Conservation (phyloP, 2,888 invertebrate genomes). For the Pyrrhosoma nymphula region DNA sequence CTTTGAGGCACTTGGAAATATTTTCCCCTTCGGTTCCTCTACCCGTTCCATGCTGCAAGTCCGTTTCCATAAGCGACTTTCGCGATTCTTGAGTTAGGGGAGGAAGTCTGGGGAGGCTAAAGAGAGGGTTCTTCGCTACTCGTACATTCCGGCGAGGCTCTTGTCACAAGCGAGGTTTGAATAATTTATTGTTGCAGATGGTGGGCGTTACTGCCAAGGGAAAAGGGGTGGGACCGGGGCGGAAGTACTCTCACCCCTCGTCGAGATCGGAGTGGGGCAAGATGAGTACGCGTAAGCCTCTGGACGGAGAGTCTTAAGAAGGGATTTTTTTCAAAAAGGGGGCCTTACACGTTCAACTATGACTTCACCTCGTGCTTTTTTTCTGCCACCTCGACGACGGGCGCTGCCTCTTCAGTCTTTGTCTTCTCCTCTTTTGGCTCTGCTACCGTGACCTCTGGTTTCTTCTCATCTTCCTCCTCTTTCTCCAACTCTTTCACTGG, state of each 20-base stretch:
- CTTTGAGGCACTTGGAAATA: slow-evolving; percentile 33
- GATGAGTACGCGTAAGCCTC: slow-evolving; percentile 65
- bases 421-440: slow-evolving; percentile 40
- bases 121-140: slow-evolving; percentile 62
- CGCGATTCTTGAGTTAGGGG: slow-evolving; percentile 16
- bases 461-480: slow-evolving; percentile 38
- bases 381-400: slow-evolving; percentile 54
- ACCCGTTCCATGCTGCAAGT: neutral
- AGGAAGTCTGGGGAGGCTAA: slow-evolving; percentile 62
- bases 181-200: slow-evolving; percentile 65
- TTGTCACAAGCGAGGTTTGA: slow-evolving; percentile 61
- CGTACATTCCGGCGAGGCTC: slow-evolving; percentile 61
- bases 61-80: neutral
- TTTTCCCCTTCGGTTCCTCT: slow-evolving; percentile 45
- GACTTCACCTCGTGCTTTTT: slow-evolving; percentile 57
- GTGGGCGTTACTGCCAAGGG: slow-evolving; percentile 54
- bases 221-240: slow-evolving; percentile 61
- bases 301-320: slow-evolving; percentile 58
- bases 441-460: slow-evolving; percentile 32
- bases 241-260: slow-evolving; percentile 56
- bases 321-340: slow-evolving; percentile 12
- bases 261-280: slow-evolving; percentile 66
- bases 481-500: slow-evolving; percentile 67
- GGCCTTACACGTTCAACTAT: slow-evolving; percentile 19
- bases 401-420: slow-evolving; percentile 37